Base-by-base conservation (phyloP, 2,113 vertebrate species). In the Pygathrix nemaeus region DNA sequence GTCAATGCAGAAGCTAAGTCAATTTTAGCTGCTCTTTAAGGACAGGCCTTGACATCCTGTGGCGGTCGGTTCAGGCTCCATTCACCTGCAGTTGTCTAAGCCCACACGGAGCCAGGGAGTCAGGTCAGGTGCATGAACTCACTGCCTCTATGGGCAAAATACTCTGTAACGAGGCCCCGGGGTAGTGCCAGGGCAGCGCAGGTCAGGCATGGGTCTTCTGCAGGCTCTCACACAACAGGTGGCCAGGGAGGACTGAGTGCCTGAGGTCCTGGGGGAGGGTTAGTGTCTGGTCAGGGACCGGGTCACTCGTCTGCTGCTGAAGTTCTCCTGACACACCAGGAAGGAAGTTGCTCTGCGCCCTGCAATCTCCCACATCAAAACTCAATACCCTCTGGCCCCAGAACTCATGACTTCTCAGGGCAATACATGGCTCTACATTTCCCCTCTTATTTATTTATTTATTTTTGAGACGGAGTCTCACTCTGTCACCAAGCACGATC, bases 91-190 rank as follows among this genome's bases (percentile, higher is more conserved):
- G 20, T 3, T 20, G 40, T 27, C 40, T 32, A 38, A 64, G 40
- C 32, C 52, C 32, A 50, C 3, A 3, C 0, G 0, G 0, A 7
- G 7, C 3, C 9, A 0, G 0, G 23, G 12, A 57, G 17, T n/a
- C 38, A 18, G 68, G 38, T 27, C 70, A 57, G 0, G 6, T 2
- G 18, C 32, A 1, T 8, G 2, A 4, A 35, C 88, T 23, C 73
- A 27, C 40, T 23, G 6, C 23, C 52, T 8, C 32, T 1, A 2
- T 14, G 40, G 25, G 79, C 55, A 43, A 1, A 6, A 25, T 8
- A 12, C 32, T 11, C 35, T n/a, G 17, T 14, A 30, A 8, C 8
- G 55, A 45, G 40, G 8, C 57, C 50, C 2, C 4, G 0, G 35
- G 4, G 13, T 48, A 1, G 61, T 0, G 2, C 25, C 3, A 1